A percentile compares a stretch with the other conserved stretches of the same genome.
Conservation (phyloP, 2,888 invertebrate genomes). For the Plagodis pulveraria region DNA sequence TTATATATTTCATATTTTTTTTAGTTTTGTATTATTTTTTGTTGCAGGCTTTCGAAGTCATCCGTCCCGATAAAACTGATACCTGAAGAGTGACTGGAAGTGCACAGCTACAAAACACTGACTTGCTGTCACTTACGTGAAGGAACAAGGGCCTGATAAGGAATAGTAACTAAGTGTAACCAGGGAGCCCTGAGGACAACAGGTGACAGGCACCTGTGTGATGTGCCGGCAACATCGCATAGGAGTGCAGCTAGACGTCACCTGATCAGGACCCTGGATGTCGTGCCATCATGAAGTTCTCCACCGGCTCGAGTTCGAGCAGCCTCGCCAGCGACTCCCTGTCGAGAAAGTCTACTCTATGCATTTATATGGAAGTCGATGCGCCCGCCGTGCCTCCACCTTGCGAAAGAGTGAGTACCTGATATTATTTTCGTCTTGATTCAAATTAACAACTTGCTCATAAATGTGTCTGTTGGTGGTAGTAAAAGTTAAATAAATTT, state of each 20-base stretch:
- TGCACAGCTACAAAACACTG: slow-evolving; percentile 46
- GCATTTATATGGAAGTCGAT: slow-evolving; percentile 86
- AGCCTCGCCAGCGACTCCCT: slow-evolving; percentile 87
- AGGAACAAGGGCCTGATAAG: slow-evolving; percentile 35
- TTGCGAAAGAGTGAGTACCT: slow-evolving; percentile 83
- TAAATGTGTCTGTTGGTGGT: not conserved
- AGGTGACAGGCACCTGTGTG: slow-evolving; percentile 65
- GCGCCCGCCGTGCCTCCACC: slow-evolving; percentile 64
- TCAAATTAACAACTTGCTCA: too few species aligned
- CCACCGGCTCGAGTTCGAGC: slow-evolving; percentile 87
- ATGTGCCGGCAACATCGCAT: slow-evolving; percentile 77
- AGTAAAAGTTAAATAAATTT: slow-evolving; percentile 8
- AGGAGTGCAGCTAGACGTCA: slow-evolving; percentile 74
- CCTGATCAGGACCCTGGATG: slow-evolving; percentile 64
- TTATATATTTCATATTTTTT: not conserved
- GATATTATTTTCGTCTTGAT: not conserved
- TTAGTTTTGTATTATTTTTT: slow-evolving; percentile 42
- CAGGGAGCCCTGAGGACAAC: slow-evolving; percentile 14
- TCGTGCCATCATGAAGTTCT: slow-evolving; percentile 83
- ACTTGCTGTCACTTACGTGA: slow-evolving; percentile 41
- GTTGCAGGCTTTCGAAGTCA: slow-evolving; percentile 69
- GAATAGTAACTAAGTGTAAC: slow-evolving; percentile 2
- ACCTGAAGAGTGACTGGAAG: slow-evolving; percentile 51
- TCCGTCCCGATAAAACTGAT: slow-evolving; percentile 51
- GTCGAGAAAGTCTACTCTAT: slow-evolving; percentile 87